A percentile compares a stretch with the other conserved stretches of the same genome.
These are phyloP conservation scores for Acromyrmex heyeri DNA, from an alignment of 1,140 invertebrate genomes.

Conservation along the genomic window DNA sequence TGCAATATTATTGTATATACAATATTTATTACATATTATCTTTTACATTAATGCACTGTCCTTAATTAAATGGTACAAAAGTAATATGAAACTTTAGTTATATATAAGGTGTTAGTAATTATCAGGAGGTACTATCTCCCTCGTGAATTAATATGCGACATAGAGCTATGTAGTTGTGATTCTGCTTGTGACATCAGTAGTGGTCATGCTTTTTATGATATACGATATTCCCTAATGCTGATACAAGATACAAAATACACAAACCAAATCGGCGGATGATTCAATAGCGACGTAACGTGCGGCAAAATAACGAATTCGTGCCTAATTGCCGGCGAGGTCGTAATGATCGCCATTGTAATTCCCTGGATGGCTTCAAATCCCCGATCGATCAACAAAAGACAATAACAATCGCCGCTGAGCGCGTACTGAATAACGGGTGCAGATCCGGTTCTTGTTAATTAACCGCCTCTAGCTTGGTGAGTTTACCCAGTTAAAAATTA, in stretches of 20 bases:
- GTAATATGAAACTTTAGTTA: conserved; percentile 21
- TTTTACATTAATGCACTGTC: too few species aligned
- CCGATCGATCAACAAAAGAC: conserved; percentile 50
- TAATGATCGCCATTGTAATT: conserved; percentile 53
- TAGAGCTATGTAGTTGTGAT: background rate
- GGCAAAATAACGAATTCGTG: conserved; percentile 3
- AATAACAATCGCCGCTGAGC: conserved; percentile 40
- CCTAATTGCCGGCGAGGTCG: conserved; percentile 23
- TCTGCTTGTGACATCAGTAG: background rate
- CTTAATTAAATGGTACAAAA: background rate
- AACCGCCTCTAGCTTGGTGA: conserved; percentile 2
- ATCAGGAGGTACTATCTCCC: background rate
- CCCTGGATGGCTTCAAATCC: conserved; percentile 26
- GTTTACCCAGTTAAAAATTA: conserved; percentile 35
- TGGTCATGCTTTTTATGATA: conserved; percentile 33
- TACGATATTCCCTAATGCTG: background rate
- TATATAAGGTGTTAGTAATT: conserved; percentile 29
- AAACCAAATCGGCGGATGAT: background rate
- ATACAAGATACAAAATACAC: background rate
- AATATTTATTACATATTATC: too few species aligned
- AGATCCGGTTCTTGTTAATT: conserved; percentile 52
- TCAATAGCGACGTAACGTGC: background rate
- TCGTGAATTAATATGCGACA: conserved; percentile 28
- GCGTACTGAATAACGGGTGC: background rate
- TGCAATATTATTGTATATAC: too few species aligned